Evolutionary conservation across 2,113 vertebrate genomes (phyloP), one percentile per base, ranked within the genome.

Genomic region (Camelus dromedarius): DNA sequence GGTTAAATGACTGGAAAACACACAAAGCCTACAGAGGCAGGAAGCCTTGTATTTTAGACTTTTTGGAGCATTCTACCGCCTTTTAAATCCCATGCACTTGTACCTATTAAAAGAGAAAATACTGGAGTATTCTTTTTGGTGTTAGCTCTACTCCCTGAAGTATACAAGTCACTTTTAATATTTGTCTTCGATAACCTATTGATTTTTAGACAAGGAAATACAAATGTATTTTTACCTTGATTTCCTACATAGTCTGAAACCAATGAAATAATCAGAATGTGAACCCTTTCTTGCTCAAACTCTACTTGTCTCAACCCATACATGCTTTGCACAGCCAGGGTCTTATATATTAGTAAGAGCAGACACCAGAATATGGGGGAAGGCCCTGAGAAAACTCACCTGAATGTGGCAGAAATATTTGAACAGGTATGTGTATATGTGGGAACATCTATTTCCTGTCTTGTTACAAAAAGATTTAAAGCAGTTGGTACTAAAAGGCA

Each of bases 141-240:
- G 18, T 56, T 86, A 62, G 64, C 20, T 56, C 35, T n/a, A 60
- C 9, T 80, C 30, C 11, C 91, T 24, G 18, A 89, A 86, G 22
- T 62, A 83, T 8, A 20, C 7, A 85, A 88, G 46, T 80, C 22
- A 72, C 62, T 90, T 95, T 80, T 69, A 85, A 60, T 28, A 93
- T 73, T 89, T 77, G 11, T 67, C 80, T 93, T 26, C 60, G 87
- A 90, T 73, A 64, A 46, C 5, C 22, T 83, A 80, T 35, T 92
- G 83, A 64, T 58, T 91, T 94, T 86, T 86, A 94, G 50, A 70
- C 4, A 35, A 96, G 32, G 75, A 95, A 95, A 70, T 20, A 94
- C 9, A 70, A 64, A 30, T 69, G 10, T 90, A n/a, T 76, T 66
- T 91, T 96, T 84, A 54, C 30, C 28, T 91, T 69, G 26, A 73